Base-by-base conservation (phyloP, 2,888 invertebrate genomes). In the Elmis aenea region DNA sequence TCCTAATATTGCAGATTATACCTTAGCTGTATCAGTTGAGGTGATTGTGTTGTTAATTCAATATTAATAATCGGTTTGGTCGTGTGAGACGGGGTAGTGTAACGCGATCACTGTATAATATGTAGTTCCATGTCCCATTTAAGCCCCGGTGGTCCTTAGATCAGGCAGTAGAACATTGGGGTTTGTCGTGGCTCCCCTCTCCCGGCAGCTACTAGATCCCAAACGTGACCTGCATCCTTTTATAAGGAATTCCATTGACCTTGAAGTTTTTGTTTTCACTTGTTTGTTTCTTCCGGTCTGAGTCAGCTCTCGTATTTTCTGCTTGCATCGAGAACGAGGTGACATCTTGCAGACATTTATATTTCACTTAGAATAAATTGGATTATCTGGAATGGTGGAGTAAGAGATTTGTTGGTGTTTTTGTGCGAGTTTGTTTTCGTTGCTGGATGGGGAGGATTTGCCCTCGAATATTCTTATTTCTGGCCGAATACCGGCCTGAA, bases 211-310 rank as follows among this genome's bases (percentile, higher is more conserved):
- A 47, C 48, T 38, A 49, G 50, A 57, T 55, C 53, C 48, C 26
- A 47, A 45, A 61, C 61, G 61, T 60, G 61, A 55, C 55, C 55
- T 37, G 58, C 52, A 58, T 61, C 45, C 45, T 42, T 45, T 50
- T 51, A 47, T 35, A 32, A 38, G 40, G 50, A 46, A 55, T 50
- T 50, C 46, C 48, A 36, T 33, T 50, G 51, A 55, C 54, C 55
- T 58, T 56, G 54, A 42, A 36, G 46, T 48, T 54, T 50, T 47
- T 51, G 42, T 49, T 52, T 52, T 48, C 42, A 37, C 43, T 45
- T 46, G 47, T 43, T 43, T 46, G 50, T 48, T 51, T 45, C 45
- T 48, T 48, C 45, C 46, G 45, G 45, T 32, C 24, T 32, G 44
- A 45, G 39, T 42, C 48, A 43, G 45, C 50, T 45, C 46, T 52